Conservation (phyloP, 2,888 invertebrate species). For the Junonia oenone region DNA sequence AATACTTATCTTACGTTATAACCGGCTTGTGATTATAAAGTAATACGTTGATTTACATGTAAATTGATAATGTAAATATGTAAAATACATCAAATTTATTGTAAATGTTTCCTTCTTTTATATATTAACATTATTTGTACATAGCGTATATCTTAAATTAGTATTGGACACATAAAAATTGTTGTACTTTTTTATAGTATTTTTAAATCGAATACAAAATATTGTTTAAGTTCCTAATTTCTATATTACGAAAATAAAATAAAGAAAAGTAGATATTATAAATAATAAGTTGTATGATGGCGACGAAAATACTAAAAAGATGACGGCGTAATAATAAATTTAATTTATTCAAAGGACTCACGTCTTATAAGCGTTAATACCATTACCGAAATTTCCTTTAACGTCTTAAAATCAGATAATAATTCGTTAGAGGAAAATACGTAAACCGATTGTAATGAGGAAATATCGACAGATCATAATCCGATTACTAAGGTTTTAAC, state of each 20-base stretch:
- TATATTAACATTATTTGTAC: neutral
- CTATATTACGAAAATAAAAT: too few species aligned
- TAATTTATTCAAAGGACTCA: neutral
- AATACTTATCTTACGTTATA: too few species aligned
- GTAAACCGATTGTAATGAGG: constrained; percentile 26
- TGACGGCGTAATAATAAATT: neutral
- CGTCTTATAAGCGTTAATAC: neutral
- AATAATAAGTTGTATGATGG: too few species aligned
- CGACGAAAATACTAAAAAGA: too few species aligned
- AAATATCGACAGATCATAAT: constrained; percentile 31
- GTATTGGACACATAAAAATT: too few species aligned
- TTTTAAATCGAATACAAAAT: too few species aligned
- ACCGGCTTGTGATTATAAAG: neutral
- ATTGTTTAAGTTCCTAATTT: too few species aligned
- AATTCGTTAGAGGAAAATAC: constrained; percentile 21
- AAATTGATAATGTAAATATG: neutral
- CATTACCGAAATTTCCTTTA: constrained; percentile 8
- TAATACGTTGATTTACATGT: neutral
- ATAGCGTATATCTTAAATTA: too few species aligned
- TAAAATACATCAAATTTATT: neutral
- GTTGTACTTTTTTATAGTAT: too few species aligned
- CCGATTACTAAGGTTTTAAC: constrained; percentile 25
- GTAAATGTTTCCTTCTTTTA: neutral
- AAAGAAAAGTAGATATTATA: too few species aligned
- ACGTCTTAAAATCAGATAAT: constrained; percentile 23